These are phyloP conservation scores for Drosophila multiciliata DNA, from an alignment of 2,888 invertebrate genomes.

Conservation along the genomic window DNA sequence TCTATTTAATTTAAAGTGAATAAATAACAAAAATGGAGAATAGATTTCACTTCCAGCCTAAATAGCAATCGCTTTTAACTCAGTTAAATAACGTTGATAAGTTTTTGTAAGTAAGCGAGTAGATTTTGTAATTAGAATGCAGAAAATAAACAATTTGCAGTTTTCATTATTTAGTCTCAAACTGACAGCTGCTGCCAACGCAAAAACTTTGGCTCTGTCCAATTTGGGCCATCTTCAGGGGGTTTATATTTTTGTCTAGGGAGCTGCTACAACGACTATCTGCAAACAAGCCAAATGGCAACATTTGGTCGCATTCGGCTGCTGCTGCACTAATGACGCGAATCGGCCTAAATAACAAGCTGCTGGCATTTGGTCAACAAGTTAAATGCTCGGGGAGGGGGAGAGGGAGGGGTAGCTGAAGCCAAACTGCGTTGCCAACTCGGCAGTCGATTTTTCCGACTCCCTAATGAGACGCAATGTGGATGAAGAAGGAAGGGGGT, in stretches of 20 bases:
- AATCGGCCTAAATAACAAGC: constrained; percentile 74
- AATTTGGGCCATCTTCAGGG: constrained; percentile 24
- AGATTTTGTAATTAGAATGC: constrained; percentile 41
- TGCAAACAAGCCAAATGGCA: constrained; percentile 32
- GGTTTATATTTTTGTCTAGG: constrained; percentile 3
- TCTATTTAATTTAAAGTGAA: not conserved
- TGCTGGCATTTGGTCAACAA: constrained; percentile 71
- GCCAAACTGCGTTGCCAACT: constrained; percentile 48
- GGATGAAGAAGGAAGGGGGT: constrained; percentile 3
- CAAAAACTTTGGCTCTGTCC: constrained; percentile 26
- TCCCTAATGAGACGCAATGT: constrained; percentile 67
- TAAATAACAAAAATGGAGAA: not conserved
- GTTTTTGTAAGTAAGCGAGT: not conserved
- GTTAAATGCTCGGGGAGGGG: constrained; percentile 1
- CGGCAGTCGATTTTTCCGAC: constrained; percentile 47
- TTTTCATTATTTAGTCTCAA: constrained; percentile 39
- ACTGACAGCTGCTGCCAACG: constrained; percentile 55
- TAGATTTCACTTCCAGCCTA: not conserved
- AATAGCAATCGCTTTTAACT: not conserved
- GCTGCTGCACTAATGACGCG: constrained; percentile 71
- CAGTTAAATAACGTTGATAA: not conserved
- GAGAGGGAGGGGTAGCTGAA: not conserved
- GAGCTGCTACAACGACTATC: constrained; percentile 16
- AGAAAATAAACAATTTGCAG: constrained; percentile 41
- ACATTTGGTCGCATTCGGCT: constrained; percentile 54